phyloP scores from a whole-genome alignment of 2,797 vertebrate genomes.

The Hoplostethus mediterraneus region DNA sequence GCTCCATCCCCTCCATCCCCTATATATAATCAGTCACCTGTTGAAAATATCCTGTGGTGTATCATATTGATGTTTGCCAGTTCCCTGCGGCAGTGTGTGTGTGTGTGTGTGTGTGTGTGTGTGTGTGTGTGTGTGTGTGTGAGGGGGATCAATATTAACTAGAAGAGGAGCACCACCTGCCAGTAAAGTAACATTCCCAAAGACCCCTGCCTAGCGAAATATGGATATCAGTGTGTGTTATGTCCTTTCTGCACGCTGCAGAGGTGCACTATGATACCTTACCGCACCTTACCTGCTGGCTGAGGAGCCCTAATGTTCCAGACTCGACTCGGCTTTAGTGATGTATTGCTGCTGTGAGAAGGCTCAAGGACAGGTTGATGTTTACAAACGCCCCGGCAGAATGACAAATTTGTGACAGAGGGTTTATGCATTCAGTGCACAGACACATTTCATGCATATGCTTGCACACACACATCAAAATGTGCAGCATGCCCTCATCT shows the following conservation, averaged over 20 bases:
- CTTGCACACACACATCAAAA: neutral
- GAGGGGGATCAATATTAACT: constrained; percentile 1
- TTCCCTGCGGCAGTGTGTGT: neutral
- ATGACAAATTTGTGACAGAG: neutral
- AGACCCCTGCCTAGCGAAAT: constrained; percentile 21
- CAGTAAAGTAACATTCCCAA: constrained; percentile 7
- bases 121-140: no score
- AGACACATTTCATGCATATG: neutral
- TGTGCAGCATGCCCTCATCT: constrained; percentile 26
- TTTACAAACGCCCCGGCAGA: constrained; percentile 29
- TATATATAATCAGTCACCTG: neutral
- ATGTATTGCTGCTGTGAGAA: constrained; percentile 32
- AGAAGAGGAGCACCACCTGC: constrained; percentile 2
- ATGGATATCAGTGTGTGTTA: constrained; percentile 23
- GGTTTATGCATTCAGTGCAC: neutral
- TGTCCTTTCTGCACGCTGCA: constrained; percentile 25
- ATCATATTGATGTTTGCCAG: constrained; percentile 24
- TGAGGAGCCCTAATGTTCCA: constrained; percentile 41
- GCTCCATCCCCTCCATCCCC: neutral
- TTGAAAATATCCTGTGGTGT: constrained; percentile 22
- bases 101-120: neutral
- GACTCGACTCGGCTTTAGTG: constrained; percentile 8
- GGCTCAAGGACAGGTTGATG: constrained; percentile 46
- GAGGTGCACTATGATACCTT: neutral
- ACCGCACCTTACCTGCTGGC: constrained; percentile 34